Conservation (phyloP, 2,888 invertebrate genomes). For the Drosophila koepferae region DNA sequence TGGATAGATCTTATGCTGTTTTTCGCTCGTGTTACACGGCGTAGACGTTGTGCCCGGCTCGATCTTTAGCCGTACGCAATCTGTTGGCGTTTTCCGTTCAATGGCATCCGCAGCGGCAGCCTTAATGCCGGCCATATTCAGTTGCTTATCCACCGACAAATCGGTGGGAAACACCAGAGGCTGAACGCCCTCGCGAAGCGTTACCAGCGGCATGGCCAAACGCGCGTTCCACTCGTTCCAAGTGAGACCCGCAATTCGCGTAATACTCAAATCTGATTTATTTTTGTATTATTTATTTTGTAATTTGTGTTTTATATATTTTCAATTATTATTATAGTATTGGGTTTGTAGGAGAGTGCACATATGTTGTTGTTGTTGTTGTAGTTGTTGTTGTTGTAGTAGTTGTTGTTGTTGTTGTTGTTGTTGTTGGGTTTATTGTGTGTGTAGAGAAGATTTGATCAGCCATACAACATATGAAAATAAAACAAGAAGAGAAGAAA, state of each 20-base stretch:
- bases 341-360: constrained; percentile 44
- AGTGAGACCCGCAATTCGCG: constrained; percentile 88
- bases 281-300: constrained; percentile 27
- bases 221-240: constrained; percentile 92
- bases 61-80: constrained; percentile 52
- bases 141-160: constrained; percentile 83
- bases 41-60: constrained; percentile 73
- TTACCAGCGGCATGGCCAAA: constrained; percentile 90
- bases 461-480: constrained; percentile 80
- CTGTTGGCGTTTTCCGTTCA: constrained; percentile 77
- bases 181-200: constrained; percentile 86
- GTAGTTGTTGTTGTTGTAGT: constrained; percentile 33
- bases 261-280: constrained; percentile 90
- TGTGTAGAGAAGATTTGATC: constrained; percentile 49
- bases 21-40: constrained; percentile 54
- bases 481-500: constrained; percentile 72
- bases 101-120: constrained; percentile 38
- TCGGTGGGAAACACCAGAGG: constrained; percentile 85
- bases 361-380: constrained; percentile 35
- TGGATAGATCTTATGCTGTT: constrained; percentile 51
- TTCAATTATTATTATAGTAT: constrained; percentile 10
- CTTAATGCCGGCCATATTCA: constrained; percentile 41
- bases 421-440: constrained; percentile 31
- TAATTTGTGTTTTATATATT: constrained; percentile 22
- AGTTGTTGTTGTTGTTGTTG: constrained; percentile 33